These are phyloP conservation scores for Nymphalis polychloros DNA, from an alignment of 2,888 invertebrate genomes.

Conservation along the genomic window DNA sequence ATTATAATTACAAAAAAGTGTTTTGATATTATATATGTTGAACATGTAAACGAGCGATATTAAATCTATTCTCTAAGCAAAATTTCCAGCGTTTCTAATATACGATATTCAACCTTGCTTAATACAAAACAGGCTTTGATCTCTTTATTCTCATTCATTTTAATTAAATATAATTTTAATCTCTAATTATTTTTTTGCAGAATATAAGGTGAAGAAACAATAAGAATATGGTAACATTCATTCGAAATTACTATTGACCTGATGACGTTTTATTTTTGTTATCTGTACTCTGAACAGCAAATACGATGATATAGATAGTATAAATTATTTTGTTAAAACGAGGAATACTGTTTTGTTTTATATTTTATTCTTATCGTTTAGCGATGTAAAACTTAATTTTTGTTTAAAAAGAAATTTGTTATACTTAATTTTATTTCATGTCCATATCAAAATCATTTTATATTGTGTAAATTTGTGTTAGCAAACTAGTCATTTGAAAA, in stretches of 20 bases:
- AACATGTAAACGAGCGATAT: no score
- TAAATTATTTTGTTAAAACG: slow-evolving; percentile 10
- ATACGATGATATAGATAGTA: slow-evolving; percentile 7
- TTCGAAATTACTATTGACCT: slow-evolving; percentile 11
- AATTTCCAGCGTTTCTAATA: no score
- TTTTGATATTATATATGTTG: no score
- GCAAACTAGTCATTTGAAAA: slow-evolving; percentile 53
- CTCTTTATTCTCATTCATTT: no score
- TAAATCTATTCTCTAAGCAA: no score
- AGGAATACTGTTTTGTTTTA: slow-evolving; percentile 19
- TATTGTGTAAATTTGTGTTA: slow-evolving; percentile 22
- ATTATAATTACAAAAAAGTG: no score
- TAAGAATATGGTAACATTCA: not conserved
- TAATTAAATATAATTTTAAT: no score
- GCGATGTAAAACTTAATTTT: slow-evolving; percentile 37
- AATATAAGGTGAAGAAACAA: not conserved
- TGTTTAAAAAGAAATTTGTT: slow-evolving; percentile 19
- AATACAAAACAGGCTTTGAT: no score
- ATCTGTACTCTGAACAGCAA: slow-evolving; percentile 11
- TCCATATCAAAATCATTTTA: slow-evolving; percentile 16
- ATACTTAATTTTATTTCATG: slow-evolving; percentile 28
- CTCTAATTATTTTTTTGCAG: no score
- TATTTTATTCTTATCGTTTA: slow-evolving; percentile 30
- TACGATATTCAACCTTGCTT: no score
- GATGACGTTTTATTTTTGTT: slow-evolving; percentile 26